Evolutionary conservation across 2,797 vertebrate genomes (phyloP).

Genomic region (Botia kubotai): DNA sequence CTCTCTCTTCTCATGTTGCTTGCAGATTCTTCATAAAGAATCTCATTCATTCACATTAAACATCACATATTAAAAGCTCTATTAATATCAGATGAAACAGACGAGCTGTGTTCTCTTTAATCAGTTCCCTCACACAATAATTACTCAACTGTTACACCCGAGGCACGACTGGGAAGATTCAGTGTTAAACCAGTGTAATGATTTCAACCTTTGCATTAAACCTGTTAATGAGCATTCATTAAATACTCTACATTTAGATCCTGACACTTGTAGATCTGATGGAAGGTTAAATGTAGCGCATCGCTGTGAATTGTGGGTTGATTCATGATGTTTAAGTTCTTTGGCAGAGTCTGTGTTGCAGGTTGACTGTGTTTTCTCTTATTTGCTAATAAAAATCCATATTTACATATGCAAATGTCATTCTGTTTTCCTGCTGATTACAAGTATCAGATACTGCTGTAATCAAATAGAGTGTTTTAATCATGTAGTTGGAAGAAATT

Average conservation of each 20-base stretch:
- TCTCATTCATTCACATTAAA: slow-evolving; percentile 30
- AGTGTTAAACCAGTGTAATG: slow-evolving; percentile 35
- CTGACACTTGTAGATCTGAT: slow-evolving; percentile 13
- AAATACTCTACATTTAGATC: slow-evolving; percentile 13
- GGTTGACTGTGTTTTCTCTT: not conserved
- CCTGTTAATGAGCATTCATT: slow-evolving; percentile 38
- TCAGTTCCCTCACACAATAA: slow-evolving; percentile 28
- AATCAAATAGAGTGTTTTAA: not conserved
- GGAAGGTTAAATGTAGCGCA: slow-evolving; percentile 16
- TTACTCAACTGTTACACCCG: slow-evolving; percentile 26
- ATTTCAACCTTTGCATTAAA: slow-evolving; percentile 40
- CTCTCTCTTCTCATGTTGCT: not conserved
- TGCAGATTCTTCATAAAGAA: slow-evolving; percentile 24
- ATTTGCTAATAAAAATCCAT: slow-evolving; percentile 20
- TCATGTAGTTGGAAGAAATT: not conserved
- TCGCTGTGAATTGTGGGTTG: slow-evolving; percentile 1
- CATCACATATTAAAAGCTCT: slow-evolving; percentile 50
- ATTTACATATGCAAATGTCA: slow-evolving; percentile 28
- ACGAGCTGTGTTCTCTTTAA: slow-evolving; percentile 43
- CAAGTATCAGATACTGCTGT: not conserved
- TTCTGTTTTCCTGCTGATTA: slow-evolving; percentile 21
- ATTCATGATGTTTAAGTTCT: slow-evolving; percentile 10
- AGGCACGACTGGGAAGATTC: slow-evolving; percentile 4
- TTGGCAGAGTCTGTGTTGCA: not conserved
- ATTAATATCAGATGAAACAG: slow-evolving; percentile 44